A percentile compares a stretch with the other conserved stretches of the same genome.
These are phyloP conservation scores for Thalassophryne amazonica DNA, from an alignment of 2,797 vertebrate species.

Conservation along the genomic window DNA sequence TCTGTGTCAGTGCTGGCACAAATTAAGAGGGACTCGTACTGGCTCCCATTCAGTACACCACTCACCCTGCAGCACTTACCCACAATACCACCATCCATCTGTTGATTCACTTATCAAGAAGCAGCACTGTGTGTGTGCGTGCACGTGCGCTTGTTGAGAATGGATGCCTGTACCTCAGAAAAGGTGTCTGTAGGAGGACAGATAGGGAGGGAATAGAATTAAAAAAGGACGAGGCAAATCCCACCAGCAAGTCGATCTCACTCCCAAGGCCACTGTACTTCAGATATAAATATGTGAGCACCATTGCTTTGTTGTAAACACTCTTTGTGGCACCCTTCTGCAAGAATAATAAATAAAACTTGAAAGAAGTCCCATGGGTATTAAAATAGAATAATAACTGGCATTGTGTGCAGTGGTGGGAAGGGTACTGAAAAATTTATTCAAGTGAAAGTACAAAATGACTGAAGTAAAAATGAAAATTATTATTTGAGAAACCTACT, in stretches of 20 bases:
- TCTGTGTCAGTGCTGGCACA: constrained; percentile 68
- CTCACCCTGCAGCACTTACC: constrained; percentile 55
- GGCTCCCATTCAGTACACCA: constrained; percentile 59
- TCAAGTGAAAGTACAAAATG: too few relatives aligned
- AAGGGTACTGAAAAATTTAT: too few relatives aligned
- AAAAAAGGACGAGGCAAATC: constrained; percentile 57
- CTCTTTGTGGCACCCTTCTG: neutral
- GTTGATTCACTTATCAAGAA: constrained; percentile 66
- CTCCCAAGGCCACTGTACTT: constrained; percentile 42
- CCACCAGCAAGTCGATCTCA: constrained; percentile 41
- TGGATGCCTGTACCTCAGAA: constrained; percentile 39
- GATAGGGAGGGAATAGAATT: constrained; percentile 58
- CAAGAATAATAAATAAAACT: constrained; percentile 2
- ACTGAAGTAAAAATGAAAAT: too few relatives aligned
- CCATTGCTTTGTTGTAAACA: constrained; percentile 20
- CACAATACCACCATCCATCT: constrained; percentile 69
- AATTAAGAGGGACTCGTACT: constrained; percentile 70
- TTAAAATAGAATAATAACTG: neutral
- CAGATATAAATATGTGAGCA: constrained; percentile 20
- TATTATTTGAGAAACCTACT: too few relatives aligned
- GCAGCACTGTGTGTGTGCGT: constrained; percentile 10
- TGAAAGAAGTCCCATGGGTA: neutral
- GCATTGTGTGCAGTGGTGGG: too few relatives aligned
- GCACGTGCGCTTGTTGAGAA: constrained; percentile 2
- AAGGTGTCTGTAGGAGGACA: constrained; percentile 51